Evolutionary conservation across 1,140 invertebrate species (phyloP), one percentile per base, ranked within the genome.

Genomic region (Calephelis virginiensis): DNA sequence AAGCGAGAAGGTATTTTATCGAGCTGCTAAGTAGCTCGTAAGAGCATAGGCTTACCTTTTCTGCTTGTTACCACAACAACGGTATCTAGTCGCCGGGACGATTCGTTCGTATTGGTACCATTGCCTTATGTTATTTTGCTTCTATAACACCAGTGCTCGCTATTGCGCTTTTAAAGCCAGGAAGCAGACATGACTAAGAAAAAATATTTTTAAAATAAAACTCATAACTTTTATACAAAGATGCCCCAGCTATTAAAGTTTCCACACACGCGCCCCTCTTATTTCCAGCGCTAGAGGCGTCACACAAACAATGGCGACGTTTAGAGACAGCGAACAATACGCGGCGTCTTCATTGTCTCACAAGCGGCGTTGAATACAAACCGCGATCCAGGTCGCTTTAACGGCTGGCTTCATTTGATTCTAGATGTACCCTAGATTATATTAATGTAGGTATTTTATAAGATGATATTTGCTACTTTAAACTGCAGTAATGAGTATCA

Each of bases 311-410:
- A 56, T 56, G 10, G 50, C 50, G 50, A 37, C 50, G 50, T 56
- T 56, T 56, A 56, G 50, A 56, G 50, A 9, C 50, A 14, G 17
- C 12, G 50, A 56, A 56, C 50, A 56, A 56, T 56, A 8, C 50
- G 50, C 14, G 50, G 50, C 53, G 53, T 59, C 53, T 59, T 59
- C 53, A 59, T 59, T 59, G 28, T 59, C 53, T 59, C 11, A 59
- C 40, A 43, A 43, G 6, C 40, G 40, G 5, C 53, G 28, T 11
- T 59, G 53, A 59, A 59, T 59, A 59, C 28, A 38, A 12, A 59
- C 9, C 53, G 53, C 28, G 28, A 59, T 38, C 53, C 11, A 59
- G 53, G 53, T 59, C 53, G 9, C 53, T 59, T 38, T 59, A 37
- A 59, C 53, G 17, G 50, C 50, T 56, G 14, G 50, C 50, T 59